Base-by-base conservation (phyloP, 2,113 vertebrate genomes). In the Sphaerodactylus townsendi region DNA sequence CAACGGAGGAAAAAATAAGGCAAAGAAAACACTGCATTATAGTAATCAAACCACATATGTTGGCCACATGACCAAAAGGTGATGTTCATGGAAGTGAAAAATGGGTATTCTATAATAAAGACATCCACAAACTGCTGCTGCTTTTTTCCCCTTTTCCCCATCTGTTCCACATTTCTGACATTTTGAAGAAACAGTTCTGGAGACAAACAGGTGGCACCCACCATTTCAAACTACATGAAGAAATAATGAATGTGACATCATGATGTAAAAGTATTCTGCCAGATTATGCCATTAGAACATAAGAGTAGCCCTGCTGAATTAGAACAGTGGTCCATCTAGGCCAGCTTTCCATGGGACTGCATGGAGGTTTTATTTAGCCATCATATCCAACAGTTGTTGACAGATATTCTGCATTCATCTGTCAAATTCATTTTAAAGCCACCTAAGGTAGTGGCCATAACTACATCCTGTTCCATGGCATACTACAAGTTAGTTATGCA, bases 31-130 rank as follows among this genome's bases (percentile, higher is more conserved):
- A 56, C 83, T 79, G 85, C 90, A 75, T 77, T 73, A 56, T 37
- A 82, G 69, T 62, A 21, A 88, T 68, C 30, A 84, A 88, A 46
- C 41, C 82, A 14, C 90, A 87, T 87, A 30, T 93, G 90, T 46
- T 92, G 70, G 69, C 75, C 93, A 93, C 70, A 90, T 92, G 92
- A 88, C 1, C 62, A 84, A 78, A n/a, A 91, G 65, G 84, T 50
- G n/a, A 59, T 77, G 28, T 71, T 35, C 73, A 85, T 85, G 82
- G 71, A 41, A 66, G 48, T 81, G 79, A 30, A 81, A 68, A 87
- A 89, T 86, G 59, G 65, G 90, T 91, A 91, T 62, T 41, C 66
- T 69, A 39, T 91, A 88, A 90, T 88, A 84, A n/a, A 92, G 83
- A 77, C 41, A 86, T 89, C 59, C 5, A 65, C 37, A 25, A 72